These are phyloP conservation scores for Hyles vespertilio DNA, from an alignment of 1,140 invertebrate genomes.

Conservation along the genomic window DNA sequence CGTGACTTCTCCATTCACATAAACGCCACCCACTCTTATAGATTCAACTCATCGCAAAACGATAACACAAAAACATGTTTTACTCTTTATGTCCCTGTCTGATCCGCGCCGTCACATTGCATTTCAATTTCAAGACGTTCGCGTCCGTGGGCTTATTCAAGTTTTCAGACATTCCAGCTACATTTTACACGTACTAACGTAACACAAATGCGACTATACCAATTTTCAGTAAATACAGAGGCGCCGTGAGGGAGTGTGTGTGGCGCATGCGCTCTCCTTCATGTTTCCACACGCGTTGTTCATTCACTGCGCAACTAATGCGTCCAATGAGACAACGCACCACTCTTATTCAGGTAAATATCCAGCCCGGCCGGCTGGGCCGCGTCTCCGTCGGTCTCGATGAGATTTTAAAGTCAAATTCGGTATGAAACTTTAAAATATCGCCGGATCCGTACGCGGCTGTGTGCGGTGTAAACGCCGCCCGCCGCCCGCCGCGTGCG, in stretches of 20 bases:
- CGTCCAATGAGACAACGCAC: constrained; percentile 34
- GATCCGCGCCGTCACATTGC: too few relatives aligned
- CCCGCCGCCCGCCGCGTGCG: constrained; percentile 28
- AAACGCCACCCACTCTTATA: too few relatives aligned
- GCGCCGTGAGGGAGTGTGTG: constrained; percentile 40
- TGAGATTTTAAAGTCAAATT: constrained; percentile 56
- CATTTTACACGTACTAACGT: constrained; percentile 1
- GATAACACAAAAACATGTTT: too few relatives aligned
- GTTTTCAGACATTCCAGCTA: constrained; percentile 4
- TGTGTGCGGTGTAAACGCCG: background rate
- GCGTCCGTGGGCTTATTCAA: constrained; percentile 2
- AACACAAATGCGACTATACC: constrained; percentile 3
- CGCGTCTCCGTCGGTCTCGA: constrained; percentile 42
- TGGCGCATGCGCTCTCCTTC: constrained; percentile 62
- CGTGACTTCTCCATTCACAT: too few relatives aligned
- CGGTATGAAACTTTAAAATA: constrained; percentile 64
- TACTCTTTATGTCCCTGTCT: too few relatives aligned
- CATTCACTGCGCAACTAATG: constrained; percentile 67
- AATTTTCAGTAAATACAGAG: constrained; percentile 19
- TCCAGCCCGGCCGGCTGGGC: constrained; percentile 39
- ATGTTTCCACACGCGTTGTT: constrained; percentile 50
- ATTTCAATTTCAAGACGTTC: too few relatives aligned
- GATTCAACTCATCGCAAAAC: too few relatives aligned
- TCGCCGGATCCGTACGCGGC: constrained; percentile 47
- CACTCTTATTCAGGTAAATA: constrained; percentile 54